phyloP scores from a whole-genome alignment of 2,113 vertebrate genomes.

The Manacus vitellinus region DNA sequence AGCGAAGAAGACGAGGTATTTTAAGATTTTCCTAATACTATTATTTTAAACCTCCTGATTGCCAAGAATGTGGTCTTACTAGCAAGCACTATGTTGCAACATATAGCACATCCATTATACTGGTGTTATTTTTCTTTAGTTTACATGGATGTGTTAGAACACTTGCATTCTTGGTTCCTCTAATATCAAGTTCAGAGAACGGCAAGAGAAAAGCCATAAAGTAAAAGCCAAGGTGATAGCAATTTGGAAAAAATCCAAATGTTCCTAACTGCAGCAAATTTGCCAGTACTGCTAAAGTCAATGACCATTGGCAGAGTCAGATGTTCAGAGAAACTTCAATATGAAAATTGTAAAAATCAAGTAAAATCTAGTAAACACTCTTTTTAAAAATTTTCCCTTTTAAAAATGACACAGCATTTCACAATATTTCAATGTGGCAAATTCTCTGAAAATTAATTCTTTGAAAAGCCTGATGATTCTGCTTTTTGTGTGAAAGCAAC shows the following conservation, averaged over 20 bases:
- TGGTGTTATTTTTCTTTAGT: background rate
- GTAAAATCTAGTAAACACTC: background rate
- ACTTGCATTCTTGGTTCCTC: slow-evolving; percentile 23
- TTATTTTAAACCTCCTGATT: background rate
- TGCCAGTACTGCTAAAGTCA: background rate
- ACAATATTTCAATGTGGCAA: background rate
- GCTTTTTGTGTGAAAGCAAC: background rate
- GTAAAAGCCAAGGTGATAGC: background rate
- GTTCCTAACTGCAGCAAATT: background rate
- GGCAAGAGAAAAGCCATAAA: background rate
- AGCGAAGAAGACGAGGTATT: background rate
- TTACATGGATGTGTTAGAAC: background rate
- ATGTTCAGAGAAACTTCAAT: background rate
- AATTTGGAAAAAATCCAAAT: background rate
- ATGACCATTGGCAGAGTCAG: background rate
- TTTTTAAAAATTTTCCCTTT: background rate
- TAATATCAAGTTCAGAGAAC: slow-evolving; percentile 1
- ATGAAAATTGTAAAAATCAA: background rate
- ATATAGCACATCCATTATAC: background rate
- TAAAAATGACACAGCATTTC: background rate
- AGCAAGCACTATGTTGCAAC: background rate
- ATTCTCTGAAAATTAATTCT: background rate
- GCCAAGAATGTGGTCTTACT: background rate
- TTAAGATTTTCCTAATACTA: background rate
- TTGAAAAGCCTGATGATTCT: background rate